Evolutionary conservation across 2,113 vertebrate genomes (phyloP).

Genomic region (Promerops cafer): DNA sequence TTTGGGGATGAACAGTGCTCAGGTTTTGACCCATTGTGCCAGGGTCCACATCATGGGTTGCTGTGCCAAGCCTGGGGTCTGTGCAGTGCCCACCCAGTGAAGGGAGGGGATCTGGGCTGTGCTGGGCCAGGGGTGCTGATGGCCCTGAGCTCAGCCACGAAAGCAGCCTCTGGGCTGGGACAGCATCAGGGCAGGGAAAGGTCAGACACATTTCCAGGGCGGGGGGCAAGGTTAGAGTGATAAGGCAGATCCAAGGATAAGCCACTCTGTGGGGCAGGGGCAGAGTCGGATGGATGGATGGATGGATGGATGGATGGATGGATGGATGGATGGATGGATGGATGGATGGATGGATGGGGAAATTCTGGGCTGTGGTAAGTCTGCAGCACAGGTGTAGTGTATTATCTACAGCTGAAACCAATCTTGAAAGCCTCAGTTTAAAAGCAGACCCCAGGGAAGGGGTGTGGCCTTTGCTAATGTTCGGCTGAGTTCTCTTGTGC

Average conservation of each 20-base stretch:
- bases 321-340: not conserved
- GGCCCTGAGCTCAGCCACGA: not conserved
- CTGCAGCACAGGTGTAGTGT: not conserved
- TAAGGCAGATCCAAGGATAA: not conserved
- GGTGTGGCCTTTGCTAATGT: fast-evolving
- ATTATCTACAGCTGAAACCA: not conserved
- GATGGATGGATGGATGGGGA: not conserved
- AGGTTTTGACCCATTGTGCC: not conserved
- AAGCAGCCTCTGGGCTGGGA: not conserved
- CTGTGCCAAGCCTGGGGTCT: not conserved
- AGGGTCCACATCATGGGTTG: not conserved
- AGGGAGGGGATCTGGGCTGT: not conserved
- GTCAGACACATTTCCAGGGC: not conserved
- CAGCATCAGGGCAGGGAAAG: not conserved
- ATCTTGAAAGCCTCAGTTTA: not conserved
- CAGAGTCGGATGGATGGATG: not conserved
- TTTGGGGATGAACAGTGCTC: not conserved
- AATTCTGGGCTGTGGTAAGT: fast-evolving
- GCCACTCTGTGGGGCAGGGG: not conserved
- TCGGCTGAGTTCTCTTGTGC: fast-evolving
- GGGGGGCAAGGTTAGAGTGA: fast-evolving
- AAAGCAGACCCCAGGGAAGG: not conserved
- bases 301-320: not conserved
- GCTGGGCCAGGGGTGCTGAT: no score
- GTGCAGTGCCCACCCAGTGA: fast-evolving